Evolutionary conservation across 2,888 invertebrate genomes (phyloP), one percentile per base, ranked within the genome.

Genomic region (Nebria brevicollis): DNA sequence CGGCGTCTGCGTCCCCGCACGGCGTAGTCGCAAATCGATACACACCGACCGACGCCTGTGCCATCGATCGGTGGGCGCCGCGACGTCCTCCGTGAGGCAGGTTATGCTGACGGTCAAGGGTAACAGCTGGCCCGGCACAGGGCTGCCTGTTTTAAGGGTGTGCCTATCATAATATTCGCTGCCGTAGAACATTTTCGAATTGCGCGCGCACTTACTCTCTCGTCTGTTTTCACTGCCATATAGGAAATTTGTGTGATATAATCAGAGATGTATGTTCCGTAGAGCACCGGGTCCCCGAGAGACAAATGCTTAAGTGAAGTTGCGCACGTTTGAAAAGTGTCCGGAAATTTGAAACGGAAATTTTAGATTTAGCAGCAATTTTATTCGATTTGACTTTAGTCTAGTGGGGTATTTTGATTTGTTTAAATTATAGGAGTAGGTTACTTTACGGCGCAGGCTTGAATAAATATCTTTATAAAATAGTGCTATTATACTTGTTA

Each of bases 41-140:
- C 42, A 42, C 73, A 41, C 34, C 41, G 43, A 15, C 26, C 41
- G 43, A 15, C 26, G 26, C 73, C 73, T 64, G 73, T 66, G 75
- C 20, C 74, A 79, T 79, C 79, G 79, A 79, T 73, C 75, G n/a
- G 74, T 13, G 84, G 82, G 83, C 83, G 78, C 82, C 82, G 83
- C 83, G 84, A 83, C 84, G 85, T 84, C 84, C 87, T 86, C 87
- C 88, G 88, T 89, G 88, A 86, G 88, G 89, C 88, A 88, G 88
- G 89, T 88, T 88, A 88, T 86, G 86, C 86, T 86, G 86, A 87
- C 87, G 88, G 88, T 88, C 88, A 88, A 88, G 88, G 88, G 86
- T 88, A 87, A 54, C 54, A 54, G 54, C 8, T 11, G 13, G 13
- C 54, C 8, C 11, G 13, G 8, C 7, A 54, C 34, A 34, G 34